These are phyloP conservation scores for Deilephila porcellus DNA, from an alignment of 2,888 invertebrate species.

Conservation along the genomic window DNA sequence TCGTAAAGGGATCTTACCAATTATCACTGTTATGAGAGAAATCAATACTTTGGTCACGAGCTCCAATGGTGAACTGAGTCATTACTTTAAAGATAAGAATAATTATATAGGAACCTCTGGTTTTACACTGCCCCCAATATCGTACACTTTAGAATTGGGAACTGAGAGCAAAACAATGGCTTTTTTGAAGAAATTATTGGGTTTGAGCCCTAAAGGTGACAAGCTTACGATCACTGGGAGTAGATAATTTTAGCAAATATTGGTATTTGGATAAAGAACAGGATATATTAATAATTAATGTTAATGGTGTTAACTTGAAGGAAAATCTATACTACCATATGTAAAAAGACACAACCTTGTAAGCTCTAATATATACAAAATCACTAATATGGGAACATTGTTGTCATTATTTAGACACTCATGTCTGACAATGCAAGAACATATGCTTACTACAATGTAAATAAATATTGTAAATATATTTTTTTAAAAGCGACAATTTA, in stretches of 20 bases:
- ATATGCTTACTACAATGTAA: background rate
- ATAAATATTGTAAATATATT: background rate
- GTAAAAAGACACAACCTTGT: background rate
- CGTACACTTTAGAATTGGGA: conserved; percentile 63
- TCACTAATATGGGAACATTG: too few relatives aligned
- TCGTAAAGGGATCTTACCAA: conserved; percentile 58
- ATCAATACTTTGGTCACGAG: conserved; percentile 69
- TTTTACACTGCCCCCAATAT: conserved; percentile 44
- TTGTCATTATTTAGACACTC: too few relatives aligned
- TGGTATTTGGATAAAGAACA: background rate
- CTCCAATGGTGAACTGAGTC: conserved; percentile 63
- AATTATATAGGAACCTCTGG: conserved; percentile 63
- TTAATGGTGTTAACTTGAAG: background rate
- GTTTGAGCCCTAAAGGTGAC: conserved; percentile 58
- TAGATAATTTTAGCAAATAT: background rate
- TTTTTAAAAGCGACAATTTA: too few relatives aligned
- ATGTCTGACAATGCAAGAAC: too few relatives aligned
- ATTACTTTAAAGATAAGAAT: conserved; percentile 62
- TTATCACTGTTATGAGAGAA: conserved; percentile 66
- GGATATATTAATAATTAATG: too few relatives aligned
- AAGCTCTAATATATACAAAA: background rate
- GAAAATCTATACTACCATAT: background rate
- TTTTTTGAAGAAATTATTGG: conserved; percentile 63
- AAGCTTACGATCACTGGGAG: conserved; percentile 55
- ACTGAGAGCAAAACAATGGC: conserved; percentile 53